Evolutionary conservation across 2,888 invertebrate genomes (phyloP).

Genomic region (Eulithis prunata): DNA sequence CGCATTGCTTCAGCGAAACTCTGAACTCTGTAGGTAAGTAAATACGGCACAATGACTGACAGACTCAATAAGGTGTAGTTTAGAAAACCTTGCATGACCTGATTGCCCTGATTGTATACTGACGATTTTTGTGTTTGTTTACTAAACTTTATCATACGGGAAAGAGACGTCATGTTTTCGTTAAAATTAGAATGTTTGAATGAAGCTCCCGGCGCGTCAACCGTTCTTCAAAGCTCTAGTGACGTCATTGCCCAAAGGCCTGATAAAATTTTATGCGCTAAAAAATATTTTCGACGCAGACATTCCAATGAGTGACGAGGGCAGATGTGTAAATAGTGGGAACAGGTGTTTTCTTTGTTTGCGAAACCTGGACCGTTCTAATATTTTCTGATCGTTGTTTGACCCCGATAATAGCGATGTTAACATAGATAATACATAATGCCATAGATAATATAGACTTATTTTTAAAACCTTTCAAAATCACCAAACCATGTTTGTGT

Average conservation of each 20-base stretch:
- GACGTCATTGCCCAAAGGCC: slow-evolving; percentile 36
- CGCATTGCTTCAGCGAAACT: slow-evolving; percentile 23
- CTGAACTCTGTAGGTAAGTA: too few species aligned
- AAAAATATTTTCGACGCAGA: slow-evolving; percentile 31
- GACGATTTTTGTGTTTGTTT: slow-evolving; percentile 39
- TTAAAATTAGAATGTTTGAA: slow-evolving; percentile 48
- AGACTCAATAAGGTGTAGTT: too few species aligned
- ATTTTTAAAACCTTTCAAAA: not conserved
- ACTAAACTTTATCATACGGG: slow-evolving; percentile 26
- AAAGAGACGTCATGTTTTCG: slow-evolving; percentile 43
- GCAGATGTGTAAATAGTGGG: slow-evolving; percentile 32
- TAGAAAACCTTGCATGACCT: too few species aligned
- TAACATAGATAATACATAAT: too few species aligned
- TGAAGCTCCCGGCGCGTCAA: slow-evolving; percentile 44
- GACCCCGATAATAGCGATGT: too few species aligned
- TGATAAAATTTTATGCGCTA: slow-evolving; percentile 30
- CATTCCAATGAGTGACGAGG: slow-evolving; percentile 28
- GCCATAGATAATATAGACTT: not conserved
- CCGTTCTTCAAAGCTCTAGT: slow-evolving; percentile 35
- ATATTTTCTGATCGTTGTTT: not conserved
- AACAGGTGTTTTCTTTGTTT: slow-evolving; percentile 27
- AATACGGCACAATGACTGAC: too few species aligned
- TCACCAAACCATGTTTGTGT: not conserved
- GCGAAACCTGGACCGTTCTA: slow-evolving; percentile 6
- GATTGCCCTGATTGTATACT: too few species aligned